Evolutionary conservation across 1,140 invertebrate species (phyloP).

Genomic region (Achatina immaculata): DNA sequence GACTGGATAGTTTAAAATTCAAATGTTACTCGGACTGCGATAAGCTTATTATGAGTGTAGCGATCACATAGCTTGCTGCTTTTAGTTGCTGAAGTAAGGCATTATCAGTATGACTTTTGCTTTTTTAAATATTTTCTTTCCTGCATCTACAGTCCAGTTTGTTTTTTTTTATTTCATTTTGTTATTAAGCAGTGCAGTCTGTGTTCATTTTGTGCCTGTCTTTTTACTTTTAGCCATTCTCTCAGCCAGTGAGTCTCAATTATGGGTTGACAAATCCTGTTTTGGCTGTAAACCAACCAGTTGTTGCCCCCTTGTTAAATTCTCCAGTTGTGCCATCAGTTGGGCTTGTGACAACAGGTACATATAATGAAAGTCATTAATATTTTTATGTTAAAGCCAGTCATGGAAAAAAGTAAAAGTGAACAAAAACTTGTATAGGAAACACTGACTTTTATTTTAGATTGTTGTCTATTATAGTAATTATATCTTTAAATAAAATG

Average conservation of each 20-base stretch:
- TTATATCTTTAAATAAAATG: neutral
- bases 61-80: too few relatives aligned
- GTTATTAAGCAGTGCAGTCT: too few relatives aligned
- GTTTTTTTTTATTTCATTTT: neutral
- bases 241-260: constrained; percentile 8
- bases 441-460: neutral
- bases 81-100: too few relatives aligned
- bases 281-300: neutral
- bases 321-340: neutral
- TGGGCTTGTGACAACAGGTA: constrained; percentile 20
- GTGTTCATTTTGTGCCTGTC: neutral
- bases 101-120: too few relatives aligned
- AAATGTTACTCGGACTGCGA: too few relatives aligned
- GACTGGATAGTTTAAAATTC: too few relatives aligned
- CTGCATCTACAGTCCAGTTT: neutral
- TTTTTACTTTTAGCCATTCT: neutral
- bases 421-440: neutral
- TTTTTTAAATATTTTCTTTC: too few relatives aligned
- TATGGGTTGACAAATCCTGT: neutral
- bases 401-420: too few relatives aligned
- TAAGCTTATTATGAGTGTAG: too few relatives aligned
- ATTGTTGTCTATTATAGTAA: neutral
- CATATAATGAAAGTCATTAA: neutral
- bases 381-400: neutral
- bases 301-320: neutral